Evolutionary conservation across 2,888 invertebrate genomes (phyloP), one percentile per base, ranked within the genome.

Genomic region (Limenitis camilla): DNA sequence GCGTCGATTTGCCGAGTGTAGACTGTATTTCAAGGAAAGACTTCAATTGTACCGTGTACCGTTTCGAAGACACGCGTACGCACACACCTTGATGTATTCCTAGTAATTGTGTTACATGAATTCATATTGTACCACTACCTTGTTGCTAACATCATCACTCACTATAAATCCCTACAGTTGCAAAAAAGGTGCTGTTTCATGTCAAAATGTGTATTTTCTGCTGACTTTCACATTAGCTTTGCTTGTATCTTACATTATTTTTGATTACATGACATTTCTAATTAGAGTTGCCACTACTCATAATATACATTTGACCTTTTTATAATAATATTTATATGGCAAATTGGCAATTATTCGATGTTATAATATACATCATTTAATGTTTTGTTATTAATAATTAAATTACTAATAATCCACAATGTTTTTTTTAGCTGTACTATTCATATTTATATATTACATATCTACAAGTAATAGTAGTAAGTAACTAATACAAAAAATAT

Each of bases 21-120:
- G n/a, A 66, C 69, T 71, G 73, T 75, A 74, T 78, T 83, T 82
- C 81, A 78, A 81, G 81, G 83, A 85, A 84, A 82, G 70, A 60
- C 71, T 76, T 72, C 75, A 75, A 49, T 73, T 70, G 71, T 74
- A 73, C 48, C 44, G 43, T 70, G 71, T 74, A 73, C 48, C 41
- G 43, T 53, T 55, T 60, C 63, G 63, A 57, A 58, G 64, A 69
- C 67, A 66, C 65, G 52, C 56, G 49, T 50, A 46, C 65, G 65
- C 63, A 60, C 68, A 52, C 53, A 58, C 42, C 46, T 47, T 33
- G 36, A 36, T 52, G 40, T 49, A 41, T 39, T 31, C n/a, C 35
- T 10, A 52, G 44, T 45, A 41, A 40, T 49, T 40, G 40, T 49
- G 30, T 27, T 53, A 40, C n/a, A 40, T 41, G 52, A 48, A 36